These are phyloP conservation scores for Solenodon paradoxus DNA, from an alignment of 2,113 vertebrate species.

Conservation along the genomic window DNA sequence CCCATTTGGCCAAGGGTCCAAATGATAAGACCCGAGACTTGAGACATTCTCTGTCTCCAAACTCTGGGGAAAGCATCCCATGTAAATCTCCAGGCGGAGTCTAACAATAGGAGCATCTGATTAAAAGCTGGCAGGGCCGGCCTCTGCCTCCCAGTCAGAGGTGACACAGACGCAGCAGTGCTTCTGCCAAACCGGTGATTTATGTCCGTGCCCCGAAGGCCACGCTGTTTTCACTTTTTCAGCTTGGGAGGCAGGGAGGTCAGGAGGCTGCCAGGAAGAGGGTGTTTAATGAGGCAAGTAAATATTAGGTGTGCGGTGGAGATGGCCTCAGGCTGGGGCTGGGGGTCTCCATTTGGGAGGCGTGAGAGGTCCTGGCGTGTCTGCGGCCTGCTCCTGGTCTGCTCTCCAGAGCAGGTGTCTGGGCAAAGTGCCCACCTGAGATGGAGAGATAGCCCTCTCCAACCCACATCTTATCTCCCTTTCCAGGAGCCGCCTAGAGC, in stretches of 20 bases:
- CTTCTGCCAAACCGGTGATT: constrained; percentile 72
- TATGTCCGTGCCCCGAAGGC: constrained; percentile 31
- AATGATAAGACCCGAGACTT: constrained; percentile 79
- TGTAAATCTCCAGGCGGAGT: constrained; percentile 78
- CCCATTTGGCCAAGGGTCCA: not conserved
- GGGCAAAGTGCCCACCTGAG: not conserved
- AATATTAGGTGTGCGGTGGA: not conserved
- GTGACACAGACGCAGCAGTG: constrained; percentile 78
- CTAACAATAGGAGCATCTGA: constrained; percentile 69
- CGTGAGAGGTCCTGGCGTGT: not conserved
- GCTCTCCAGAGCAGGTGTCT: not conserved
- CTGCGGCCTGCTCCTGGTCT: too few species aligned
- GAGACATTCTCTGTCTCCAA: constrained; percentile 83
- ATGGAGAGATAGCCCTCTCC: not conserved
- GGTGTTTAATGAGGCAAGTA: constrained; percentile 38
- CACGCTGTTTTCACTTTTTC: not conserved
- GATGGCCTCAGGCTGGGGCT: not conserved
- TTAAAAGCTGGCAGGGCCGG: constrained; percentile 81
- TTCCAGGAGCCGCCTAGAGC: rapidly evolving
- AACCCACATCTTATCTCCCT: not conserved
- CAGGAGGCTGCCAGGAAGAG: not conserved
- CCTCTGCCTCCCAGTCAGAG: constrained; percentile 55
- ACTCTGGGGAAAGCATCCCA: constrained; percentile 76
- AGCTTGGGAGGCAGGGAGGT: not conserved
- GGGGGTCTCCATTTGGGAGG: not conserved